Evolutionary conservation across 2,888 invertebrate genomes (phyloP), one percentile per base, ranked within the genome.

Genomic region (Eutolmus rufibarbis): DNA sequence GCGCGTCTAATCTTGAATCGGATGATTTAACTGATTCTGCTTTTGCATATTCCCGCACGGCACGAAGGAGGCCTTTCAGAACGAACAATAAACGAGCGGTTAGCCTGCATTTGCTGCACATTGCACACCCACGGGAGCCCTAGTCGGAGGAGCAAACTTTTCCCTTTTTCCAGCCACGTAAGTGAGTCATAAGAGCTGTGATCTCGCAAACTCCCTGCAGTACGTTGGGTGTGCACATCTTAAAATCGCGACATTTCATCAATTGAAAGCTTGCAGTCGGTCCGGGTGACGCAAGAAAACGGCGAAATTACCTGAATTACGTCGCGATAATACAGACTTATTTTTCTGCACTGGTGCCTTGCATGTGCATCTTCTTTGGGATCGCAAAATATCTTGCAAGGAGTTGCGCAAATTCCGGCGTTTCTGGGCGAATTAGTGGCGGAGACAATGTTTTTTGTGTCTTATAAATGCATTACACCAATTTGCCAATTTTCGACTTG

Each of bases 1-100:
- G 79, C 51, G 79, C 51, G 79, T 31, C 51, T 79, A 79, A 79
- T 79, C 79, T 46, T 51, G 79, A 51, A 79, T 79, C 31, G 56
- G 31, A 28, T 79, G 79, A 79, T 46, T 51, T 79, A 79, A 79
- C 28, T 7, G 31, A 51, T 51, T 78, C 31, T 51, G 28, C 7
- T 79, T 51, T 28, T 31, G 43, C 51, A 43, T 79, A 46, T 51
- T 78, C 40, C 78, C 8, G 23, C 12, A 23, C 23, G 8, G 19
- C 23, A 23, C 37, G 23, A 46, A 78, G 43, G 43, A 43, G 14
- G 79, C 23, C 46, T 28, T 79, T 79, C 31, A 43, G 19, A 79
- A 2, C 31, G 51, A 79, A 79, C 79, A 79, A 79, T 79, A 66
- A 23, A 23, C 57, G 79, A 14, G 79, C 14, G 51, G 46, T 79